Conservation (phyloP, 2,888 invertebrate genomes). For the Parnassius apollo region DNA sequence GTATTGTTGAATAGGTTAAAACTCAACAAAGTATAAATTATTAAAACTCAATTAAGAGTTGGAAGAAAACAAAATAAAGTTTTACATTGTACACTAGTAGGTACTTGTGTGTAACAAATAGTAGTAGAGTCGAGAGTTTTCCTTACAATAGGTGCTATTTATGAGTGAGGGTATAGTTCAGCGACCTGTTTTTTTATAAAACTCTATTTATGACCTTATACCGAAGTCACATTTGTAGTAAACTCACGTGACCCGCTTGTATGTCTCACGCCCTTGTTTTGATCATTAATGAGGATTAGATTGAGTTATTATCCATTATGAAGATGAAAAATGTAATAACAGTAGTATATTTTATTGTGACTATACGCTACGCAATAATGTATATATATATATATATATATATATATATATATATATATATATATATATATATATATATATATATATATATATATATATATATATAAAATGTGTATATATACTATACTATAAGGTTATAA, state of each 20-base stretch:
- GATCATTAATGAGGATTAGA: conserved; percentile 14
- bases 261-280: conserved; percentile 15
- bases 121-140: no score
- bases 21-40: no score
- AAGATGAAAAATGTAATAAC: not conserved
- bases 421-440: no score
- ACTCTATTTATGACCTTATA: conserved; percentile 4
- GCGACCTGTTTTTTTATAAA: not conserved
- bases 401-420: no score
- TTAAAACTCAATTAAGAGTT: not conserved
- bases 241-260: conserved; percentile 15
- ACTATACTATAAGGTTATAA: no score
- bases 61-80: not conserved
- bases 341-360: no score
- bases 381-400: no score
- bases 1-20: no score
- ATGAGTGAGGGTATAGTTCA: not conserved
- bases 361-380: no score
- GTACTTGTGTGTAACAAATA: not conserved
- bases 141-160: no score
- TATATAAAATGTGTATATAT: no score
- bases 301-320: conserved; percentile 5
- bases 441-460: no score
- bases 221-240: conserved; percentile 12
- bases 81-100: not conserved